Conservation (phyloP, 2,888 invertebrate species). For the Epiblema foenella region DNA sequence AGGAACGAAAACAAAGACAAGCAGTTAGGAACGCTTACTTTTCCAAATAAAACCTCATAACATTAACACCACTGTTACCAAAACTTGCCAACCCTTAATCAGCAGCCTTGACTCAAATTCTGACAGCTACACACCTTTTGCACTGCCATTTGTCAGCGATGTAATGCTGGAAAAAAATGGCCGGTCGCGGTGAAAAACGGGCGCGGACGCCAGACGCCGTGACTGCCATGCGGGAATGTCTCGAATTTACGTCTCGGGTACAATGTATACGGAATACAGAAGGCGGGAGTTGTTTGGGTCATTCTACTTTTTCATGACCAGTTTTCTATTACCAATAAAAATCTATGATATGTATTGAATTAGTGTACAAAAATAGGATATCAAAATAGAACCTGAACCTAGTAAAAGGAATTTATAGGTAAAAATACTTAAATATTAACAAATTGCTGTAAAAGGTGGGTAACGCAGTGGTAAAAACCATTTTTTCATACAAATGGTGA, state of each 20-base stretch:
- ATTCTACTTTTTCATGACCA: no score
- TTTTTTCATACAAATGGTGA: no score
- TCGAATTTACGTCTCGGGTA: slow-evolving; percentile 57
- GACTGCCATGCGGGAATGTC: slow-evolving; percentile 60
- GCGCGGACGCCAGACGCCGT: slow-evolving; percentile 55
- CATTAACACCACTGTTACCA: not conserved
- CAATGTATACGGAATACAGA: not conserved
- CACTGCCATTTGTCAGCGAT: slow-evolving; percentile 37
- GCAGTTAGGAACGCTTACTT: not conserved
- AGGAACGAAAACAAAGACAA: no score
- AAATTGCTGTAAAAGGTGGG: no score
- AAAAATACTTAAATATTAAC: no score
- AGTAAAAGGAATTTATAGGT: no score
- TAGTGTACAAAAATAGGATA: no score
- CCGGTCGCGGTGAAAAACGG: slow-evolving; percentile 43
- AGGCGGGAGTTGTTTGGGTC: not conserved
- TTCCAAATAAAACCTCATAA: not conserved
- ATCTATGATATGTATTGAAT: no score
- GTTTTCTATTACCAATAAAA: no score
- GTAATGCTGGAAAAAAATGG: slow-evolving; percentile 45
- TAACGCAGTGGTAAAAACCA: no score
- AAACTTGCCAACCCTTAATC: slow-evolving; percentile 23
- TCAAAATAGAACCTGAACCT: no score
- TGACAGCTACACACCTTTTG: slow-evolving; percentile 35
- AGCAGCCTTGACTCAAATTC: slow-evolving; percentile 24